Evolutionary conservation across 2,888 invertebrate species (phyloP).

Genomic region (Caenorhabditis japonica): DNA sequence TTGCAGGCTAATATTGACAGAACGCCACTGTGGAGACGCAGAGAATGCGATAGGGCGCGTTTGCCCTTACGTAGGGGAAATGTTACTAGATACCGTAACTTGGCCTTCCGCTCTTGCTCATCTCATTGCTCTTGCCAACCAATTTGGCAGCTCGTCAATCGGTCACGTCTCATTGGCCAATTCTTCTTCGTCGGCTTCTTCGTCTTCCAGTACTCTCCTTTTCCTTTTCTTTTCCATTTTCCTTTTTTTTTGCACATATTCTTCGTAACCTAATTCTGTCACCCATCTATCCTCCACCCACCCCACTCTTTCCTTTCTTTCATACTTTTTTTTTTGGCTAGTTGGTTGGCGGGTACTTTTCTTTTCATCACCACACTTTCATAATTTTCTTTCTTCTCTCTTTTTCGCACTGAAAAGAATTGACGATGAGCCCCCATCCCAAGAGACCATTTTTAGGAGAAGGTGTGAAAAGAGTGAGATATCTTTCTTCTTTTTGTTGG

Average conservation of each 20-base stretch:
- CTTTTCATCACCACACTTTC: too few relatives aligned
- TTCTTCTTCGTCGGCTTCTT: slow-evolving; percentile 13
- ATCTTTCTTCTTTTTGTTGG: slow-evolving; percentile 20
- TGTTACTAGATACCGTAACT: too few relatives aligned
- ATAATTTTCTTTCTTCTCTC: too few relatives aligned
- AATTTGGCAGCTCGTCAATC: slow-evolving; percentile 22
- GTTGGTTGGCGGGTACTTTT: too few relatives aligned
- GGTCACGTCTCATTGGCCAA: slow-evolving; percentile 46
- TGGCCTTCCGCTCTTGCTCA: background rate
- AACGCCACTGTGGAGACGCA: too few relatives aligned
- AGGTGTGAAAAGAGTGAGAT: slow-evolving; percentile 38
- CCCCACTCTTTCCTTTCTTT: slow-evolving; percentile 19
- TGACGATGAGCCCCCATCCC: slow-evolving; percentile 5
- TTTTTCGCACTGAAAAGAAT: too few relatives aligned
- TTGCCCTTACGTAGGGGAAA: too few relatives aligned
- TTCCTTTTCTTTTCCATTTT: slow-evolving; percentile 8
- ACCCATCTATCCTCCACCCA: too few relatives aligned
- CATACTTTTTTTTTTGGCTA: too few relatives aligned
- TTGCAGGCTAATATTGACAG: too few relatives aligned
- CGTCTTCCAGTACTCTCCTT: slow-evolving; percentile 17
- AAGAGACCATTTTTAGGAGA: slow-evolving; percentile 20
- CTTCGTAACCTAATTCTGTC: slow-evolving; percentile 39
- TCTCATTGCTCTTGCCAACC: background rate
- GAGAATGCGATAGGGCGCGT: too few relatives aligned
- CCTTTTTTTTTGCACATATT: slow-evolving; percentile 7